Conservation (phyloP, 2,888 invertebrate species). For the Agriopis leucophaearia region DNA sequence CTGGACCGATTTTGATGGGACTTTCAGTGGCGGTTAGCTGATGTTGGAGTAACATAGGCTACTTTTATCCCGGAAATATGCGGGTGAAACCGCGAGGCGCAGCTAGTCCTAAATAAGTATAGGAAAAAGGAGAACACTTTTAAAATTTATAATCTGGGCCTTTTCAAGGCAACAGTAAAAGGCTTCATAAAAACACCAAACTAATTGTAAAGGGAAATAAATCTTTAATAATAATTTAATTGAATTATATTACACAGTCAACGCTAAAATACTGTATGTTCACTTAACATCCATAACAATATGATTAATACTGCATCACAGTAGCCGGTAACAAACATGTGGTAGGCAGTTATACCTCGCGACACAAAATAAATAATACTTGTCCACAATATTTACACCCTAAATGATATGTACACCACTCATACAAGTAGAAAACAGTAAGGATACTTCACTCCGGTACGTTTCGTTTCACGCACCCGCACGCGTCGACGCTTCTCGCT, state of each 20-base stretch:
- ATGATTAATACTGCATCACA: constrained; percentile 74
- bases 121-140: too few relatives aligned
- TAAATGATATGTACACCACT: constrained; percentile 80
- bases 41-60: too few relatives aligned
- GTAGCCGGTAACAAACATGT: constrained; percentile 64
- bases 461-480: constrained; percentile 23
- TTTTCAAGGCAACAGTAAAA: too few relatives aligned
- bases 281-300: constrained; percentile 69
- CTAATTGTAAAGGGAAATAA: constrained; percentile 64
- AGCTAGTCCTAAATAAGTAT: too few relatives aligned
- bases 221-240: constrained; percentile 84
- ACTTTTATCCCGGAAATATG: too few relatives aligned
- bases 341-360: constrained; percentile 31
- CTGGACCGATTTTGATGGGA: too few relatives aligned
- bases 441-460: constrained; percentile 13
- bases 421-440: constrained; percentile 39
- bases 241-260: constrained; percentile 83
- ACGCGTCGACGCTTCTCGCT: constrained; percentile 35
- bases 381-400: constrained; percentile 81
- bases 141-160: too few relatives aligned
- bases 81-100: too few relatives aligned
- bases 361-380: constrained; percentile 70
- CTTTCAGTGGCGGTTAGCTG: too few relatives aligned
- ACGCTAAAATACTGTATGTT: constrained; percentile 83
- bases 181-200: constrained; percentile 50